Percentiles rank a stretch among this genome's conserved stretches.
Evolutionary conservation across 1,140 invertebrate species (phyloP).

Genomic region (Parapsyche elsis): DNA sequence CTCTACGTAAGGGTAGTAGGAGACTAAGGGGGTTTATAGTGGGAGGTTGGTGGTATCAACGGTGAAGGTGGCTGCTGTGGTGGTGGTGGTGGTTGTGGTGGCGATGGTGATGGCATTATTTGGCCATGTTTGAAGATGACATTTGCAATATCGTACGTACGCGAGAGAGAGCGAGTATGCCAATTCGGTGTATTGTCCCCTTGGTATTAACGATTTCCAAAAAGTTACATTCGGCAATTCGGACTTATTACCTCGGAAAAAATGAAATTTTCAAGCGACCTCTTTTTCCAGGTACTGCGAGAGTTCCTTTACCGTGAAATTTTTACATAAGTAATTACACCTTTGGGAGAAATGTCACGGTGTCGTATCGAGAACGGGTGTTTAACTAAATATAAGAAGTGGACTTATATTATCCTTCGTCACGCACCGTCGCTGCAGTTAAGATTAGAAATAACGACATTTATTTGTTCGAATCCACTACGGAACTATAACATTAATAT

Average conservation of each 20-base stretch:
- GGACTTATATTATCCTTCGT: background rate
- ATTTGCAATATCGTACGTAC: slow-evolving; percentile 38
- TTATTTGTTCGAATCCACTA: slow-evolving; percentile 24
- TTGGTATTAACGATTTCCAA: slow-evolving; percentile 24
- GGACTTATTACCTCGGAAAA: background rate
- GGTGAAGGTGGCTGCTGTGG: slow-evolving; percentile 26
- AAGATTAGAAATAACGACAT: slow-evolving; percentile 17
- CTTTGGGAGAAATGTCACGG: slow-evolving; percentile 27
- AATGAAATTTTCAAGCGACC: background rate
- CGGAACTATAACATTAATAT: slow-evolving; percentile 20
- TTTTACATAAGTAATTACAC: slow-evolving; percentile 32
- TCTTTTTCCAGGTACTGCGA: background rate
- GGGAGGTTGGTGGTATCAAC: background rate
- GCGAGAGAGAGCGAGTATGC: slow-evolving; percentile 29
- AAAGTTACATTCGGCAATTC: slow-evolving; percentile 23
- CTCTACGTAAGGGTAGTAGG: slow-evolving; percentile 30
- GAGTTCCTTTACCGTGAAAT: slow-evolving; percentile 5
- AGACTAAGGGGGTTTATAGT: background rate
- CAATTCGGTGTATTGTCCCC: slow-evolving; percentile 35
- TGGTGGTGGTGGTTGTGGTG: slow-evolving; percentile 30
- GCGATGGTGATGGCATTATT: slow-evolving; percentile 44
- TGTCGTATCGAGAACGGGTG: slow-evolving; percentile 3
- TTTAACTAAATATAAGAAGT: slow-evolving; percentile 13
- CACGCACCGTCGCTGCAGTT: slow-evolving; percentile 23
- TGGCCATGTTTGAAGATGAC: slow-evolving; percentile 47